phyloP scores from a whole-genome alignment of 2,797 vertebrate species.

The Anas georgica region DNA sequence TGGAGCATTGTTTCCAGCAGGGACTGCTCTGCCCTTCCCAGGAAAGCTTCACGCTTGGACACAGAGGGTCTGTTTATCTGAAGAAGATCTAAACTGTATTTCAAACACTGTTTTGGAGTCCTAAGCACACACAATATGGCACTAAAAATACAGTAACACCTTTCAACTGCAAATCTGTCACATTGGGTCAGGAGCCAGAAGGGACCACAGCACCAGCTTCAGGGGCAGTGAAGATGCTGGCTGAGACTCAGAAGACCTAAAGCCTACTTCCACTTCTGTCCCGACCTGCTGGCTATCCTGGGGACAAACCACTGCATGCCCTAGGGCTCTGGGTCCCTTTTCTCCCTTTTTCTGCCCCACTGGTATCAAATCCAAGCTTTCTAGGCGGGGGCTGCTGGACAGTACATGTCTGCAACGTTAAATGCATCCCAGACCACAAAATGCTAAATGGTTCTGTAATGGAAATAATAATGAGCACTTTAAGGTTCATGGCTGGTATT shows the following conservation, averaged over 20 bases:
- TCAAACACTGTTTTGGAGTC: background rate
- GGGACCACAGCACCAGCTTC: background rate
- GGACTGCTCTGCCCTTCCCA: background rate
- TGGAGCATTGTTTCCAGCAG: background rate
- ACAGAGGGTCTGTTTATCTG: background rate
- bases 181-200: background rate
- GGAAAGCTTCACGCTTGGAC: background rate
- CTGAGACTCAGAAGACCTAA: background rate
- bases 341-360: background rate
- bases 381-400: background rate
- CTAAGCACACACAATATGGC: rapidly evolving
- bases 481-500: background rate
- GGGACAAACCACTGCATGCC: background rate
- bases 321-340: background rate
- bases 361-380: background rate
- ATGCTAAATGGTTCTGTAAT: background rate
- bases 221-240: background rate
- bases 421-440: background rate
- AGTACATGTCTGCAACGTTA: background rate
- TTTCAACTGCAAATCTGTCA: background rate
- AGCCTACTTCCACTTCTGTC: background rate
- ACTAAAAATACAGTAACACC: background rate
- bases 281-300: background rate
- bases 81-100: background rate
- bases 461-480: background rate